Percentiles rank a stretch among this genome's conserved stretches.
phyloP scores from a whole-genome alignment of 2,113 vertebrate genomes.

The Lepisosteus oculatus region DNA sequence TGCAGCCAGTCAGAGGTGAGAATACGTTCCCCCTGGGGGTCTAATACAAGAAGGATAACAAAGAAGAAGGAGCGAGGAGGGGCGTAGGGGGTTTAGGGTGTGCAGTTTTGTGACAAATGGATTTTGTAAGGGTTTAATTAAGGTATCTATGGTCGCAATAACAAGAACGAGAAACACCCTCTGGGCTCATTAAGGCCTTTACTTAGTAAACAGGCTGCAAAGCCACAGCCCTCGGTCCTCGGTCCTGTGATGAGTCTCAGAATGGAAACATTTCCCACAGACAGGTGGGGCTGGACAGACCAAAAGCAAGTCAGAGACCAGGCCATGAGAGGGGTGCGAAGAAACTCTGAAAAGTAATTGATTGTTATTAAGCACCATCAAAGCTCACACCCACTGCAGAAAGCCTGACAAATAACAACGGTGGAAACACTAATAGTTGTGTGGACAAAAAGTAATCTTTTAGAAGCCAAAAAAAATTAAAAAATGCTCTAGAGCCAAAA shows the following conservation, averaged over 20 bases:
- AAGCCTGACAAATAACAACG: too few species aligned
- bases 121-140: slow-evolving; percentile 45
- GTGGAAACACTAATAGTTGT: too few species aligned
- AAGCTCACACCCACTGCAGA: too few species aligned
- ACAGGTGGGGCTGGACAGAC: neutral
- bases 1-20: slow-evolving; percentile 29
- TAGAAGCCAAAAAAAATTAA: too few species aligned
- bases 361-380: too few species aligned
- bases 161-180: slow-evolving; percentile 25
- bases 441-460: too few species aligned
- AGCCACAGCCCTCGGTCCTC: neutral
- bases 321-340: too few species aligned
- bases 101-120: slow-evolving; percentile 44
- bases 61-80: slow-evolving; percentile 14
- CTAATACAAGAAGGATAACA: slow-evolving; percentile 8
- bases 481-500: too few species aligned
- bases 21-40: slow-evolving; percentile 27
- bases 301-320: slow-evolving; percentile 2
- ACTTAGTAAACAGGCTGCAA: slow-evolving; percentile 20
- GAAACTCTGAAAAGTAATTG: too few species aligned
- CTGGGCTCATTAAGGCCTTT: slow-evolving; percentile 27
- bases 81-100: neutral
- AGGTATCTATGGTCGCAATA: slow-evolving; percentile 36
- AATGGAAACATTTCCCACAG: too few species aligned
- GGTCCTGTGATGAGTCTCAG: too few species aligned